A percentile compares a stretch with the other conserved stretches of the same genome.
Evolutionary conservation across 2,113 vertebrate genomes (phyloP).

Genomic region (Esox niger): DNA sequence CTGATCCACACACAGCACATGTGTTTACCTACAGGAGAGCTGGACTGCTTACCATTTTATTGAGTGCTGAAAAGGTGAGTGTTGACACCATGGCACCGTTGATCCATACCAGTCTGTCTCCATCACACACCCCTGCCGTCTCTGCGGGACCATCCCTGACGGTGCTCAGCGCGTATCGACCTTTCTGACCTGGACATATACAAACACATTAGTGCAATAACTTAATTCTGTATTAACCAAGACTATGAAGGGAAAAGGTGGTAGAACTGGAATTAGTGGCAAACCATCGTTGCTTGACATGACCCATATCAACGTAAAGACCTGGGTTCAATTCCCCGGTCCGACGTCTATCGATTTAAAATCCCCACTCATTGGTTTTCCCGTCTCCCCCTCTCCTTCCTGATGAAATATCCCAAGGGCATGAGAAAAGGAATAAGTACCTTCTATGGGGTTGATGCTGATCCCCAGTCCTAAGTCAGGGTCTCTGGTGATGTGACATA

Average conservation of each 20-base stretch:
- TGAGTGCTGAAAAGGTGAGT: slow-evolving; percentile 66
- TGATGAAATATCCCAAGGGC: too few relatives aligned
- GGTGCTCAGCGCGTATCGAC: slow-evolving; percentile 75
- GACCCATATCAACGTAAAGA: too few relatives aligned
- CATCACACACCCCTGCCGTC: slow-evolving; percentile 75
- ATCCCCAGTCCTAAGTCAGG: slow-evolving; percentile 76
- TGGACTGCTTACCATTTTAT: slow-evolving; percentile 70
- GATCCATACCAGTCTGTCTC: slow-evolving; percentile 85
- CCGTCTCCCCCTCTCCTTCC: too few relatives aligned
- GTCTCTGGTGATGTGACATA: slow-evolving; percentile 77
- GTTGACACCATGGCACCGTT: slow-evolving; percentile 76
- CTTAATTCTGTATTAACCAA: too few relatives aligned
- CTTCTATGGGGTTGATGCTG: slow-evolving; percentile 56
- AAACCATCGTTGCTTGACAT: too few relatives aligned
- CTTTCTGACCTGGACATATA: slow-evolving; percentile 70
- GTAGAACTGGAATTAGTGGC: too few relatives aligned
- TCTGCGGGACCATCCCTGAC: slow-evolving; percentile 78
- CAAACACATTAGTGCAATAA: too few relatives aligned
- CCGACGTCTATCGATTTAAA: too few relatives aligned
- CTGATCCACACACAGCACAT: not conserved
- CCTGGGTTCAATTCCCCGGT: too few relatives aligned
- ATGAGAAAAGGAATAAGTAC: slow-evolving; percentile 33
- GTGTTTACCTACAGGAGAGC: not conserved
- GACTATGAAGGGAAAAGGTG: too few relatives aligned
- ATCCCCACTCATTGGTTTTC: too few relatives aligned